A percentile compares a stretch with the other conserved stretches of the same genome.
Conservation (phyloP, 2,113 vertebrate species). For the Pionites leucogaster region DNA sequence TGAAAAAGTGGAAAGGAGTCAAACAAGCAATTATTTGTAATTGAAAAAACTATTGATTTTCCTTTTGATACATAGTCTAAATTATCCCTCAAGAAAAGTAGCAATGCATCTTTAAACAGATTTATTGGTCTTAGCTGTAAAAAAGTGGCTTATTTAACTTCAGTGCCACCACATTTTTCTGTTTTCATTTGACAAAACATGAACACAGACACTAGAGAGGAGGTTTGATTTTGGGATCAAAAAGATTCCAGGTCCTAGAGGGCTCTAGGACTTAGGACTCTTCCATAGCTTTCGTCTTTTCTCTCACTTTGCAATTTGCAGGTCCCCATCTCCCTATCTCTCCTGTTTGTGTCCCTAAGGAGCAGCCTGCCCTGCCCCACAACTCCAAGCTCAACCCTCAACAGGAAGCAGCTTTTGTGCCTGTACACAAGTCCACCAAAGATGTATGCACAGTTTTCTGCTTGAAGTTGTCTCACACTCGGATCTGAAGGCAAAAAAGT, state of each 20-base stretch:
- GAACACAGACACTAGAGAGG: slow-evolving; percentile 25
- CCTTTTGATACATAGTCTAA: slow-evolving; percentile 84
- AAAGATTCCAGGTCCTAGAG: neutral
- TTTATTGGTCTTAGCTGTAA: slow-evolving; percentile 74
- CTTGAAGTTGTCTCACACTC: neutral
- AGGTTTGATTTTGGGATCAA: neutral
- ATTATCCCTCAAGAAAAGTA: slow-evolving; percentile 84
- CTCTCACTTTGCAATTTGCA: neutral
- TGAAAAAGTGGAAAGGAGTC: slow-evolving; percentile 74
- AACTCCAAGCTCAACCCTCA: neutral
- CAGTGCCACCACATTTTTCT: slow-evolving; percentile 69
- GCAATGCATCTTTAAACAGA: slow-evolving; percentile 85
- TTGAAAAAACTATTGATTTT: slow-evolving; percentile 84
- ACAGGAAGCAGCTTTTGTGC: neutral
- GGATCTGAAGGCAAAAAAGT: neutral
- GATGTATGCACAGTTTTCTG: neutral
- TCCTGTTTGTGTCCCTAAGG: neutral
- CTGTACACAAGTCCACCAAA: neutral
- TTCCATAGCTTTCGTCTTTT: neutral
- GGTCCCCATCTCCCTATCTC: neutral
- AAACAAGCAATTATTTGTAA: slow-evolving; percentile 81
- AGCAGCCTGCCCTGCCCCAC: neutral
- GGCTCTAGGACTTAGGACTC: neutral
- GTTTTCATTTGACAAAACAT: slow-evolving; percentile 52
- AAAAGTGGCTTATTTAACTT: slow-evolving; percentile 78